Evolutionary conservation across 2,797 vertebrate genomes (phyloP).

Genomic region (Amniataba percoides): DNA sequence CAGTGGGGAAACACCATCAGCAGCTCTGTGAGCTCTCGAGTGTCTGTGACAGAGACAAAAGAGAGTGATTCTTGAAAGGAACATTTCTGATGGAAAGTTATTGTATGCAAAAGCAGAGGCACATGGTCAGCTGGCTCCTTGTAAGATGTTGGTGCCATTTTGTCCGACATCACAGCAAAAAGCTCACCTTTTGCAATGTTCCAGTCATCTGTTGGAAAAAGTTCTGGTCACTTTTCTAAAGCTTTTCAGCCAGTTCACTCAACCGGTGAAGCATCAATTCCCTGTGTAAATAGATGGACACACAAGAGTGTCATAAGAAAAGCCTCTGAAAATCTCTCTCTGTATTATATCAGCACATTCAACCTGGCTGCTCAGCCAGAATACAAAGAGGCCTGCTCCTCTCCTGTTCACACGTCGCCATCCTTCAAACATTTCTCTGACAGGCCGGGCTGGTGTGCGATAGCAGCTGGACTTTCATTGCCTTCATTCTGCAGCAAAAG

Average conservation of each 20-base stretch:
- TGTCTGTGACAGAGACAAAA: background rate
- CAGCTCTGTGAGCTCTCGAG: background rate
- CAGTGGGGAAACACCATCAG: constrained; percentile 15
- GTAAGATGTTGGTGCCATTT: background rate
- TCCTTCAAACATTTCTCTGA: background rate
- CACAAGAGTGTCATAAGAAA: constrained; percentile 23
- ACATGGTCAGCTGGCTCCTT: background rate
- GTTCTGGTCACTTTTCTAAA: background rate
- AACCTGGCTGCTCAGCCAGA: background rate
- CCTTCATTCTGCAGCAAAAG: constrained; percentile 3
- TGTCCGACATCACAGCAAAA: background rate
- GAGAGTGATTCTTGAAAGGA: background rate
- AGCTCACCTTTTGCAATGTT: background rate
- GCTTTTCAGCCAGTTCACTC: background rate
- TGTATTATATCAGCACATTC: constrained; percentile 27
- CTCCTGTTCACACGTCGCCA: background rate
- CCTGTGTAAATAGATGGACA: constrained; percentile 15
- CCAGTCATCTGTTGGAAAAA: background rate
- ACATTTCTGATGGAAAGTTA: background rate
- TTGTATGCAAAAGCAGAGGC: background rate
- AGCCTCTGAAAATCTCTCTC: constrained; percentile 25
- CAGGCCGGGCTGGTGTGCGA: background rate
- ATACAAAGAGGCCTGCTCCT: background rate
- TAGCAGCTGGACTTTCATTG: background rate
- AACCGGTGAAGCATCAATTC: background rate